These are phyloP conservation scores for Lophius piscatorius DNA, from an alignment of 2,113 vertebrate species.

Conservation along the genomic window DNA sequence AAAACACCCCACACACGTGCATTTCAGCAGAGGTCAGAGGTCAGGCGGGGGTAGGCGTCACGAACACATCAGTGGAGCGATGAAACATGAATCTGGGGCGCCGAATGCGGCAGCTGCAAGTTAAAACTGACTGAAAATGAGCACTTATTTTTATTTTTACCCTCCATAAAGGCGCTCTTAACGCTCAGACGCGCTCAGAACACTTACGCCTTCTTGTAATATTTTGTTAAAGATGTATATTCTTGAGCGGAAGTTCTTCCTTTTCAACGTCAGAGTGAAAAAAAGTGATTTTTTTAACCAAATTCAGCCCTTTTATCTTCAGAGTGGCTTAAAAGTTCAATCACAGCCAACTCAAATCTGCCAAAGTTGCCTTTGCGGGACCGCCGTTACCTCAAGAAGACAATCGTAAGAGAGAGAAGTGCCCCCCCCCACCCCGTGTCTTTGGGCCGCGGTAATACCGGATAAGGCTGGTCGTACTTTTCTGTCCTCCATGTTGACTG, in stretches of 20 bases:
- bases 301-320: no score
- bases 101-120: no score
- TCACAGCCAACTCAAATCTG: constrained; percentile 20
- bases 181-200: no score
- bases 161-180: no score
- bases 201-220: no score
- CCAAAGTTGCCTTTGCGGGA: constrained; percentile 69
- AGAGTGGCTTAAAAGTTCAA: not conserved
- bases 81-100: no score
- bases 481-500: constrained; percentile 47
- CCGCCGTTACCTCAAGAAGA: constrained; percentile 60
- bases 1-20: not conserved
- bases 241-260: no score
- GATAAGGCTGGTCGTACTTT: not conserved
- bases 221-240: no score
- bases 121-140: no score
- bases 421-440: not conserved
- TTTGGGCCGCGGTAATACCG: constrained; percentile 38
- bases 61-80: constrained; percentile 7
- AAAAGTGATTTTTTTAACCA: no score
- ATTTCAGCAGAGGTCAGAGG: constrained; percentile 17
- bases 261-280: no score
- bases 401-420: not conserved
- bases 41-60: constrained; percentile 12
- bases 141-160: constrained; percentile 43